Conservation (phyloP, 2,113 vertebrate genomes). For the Oreochromis spilurus region DNA sequence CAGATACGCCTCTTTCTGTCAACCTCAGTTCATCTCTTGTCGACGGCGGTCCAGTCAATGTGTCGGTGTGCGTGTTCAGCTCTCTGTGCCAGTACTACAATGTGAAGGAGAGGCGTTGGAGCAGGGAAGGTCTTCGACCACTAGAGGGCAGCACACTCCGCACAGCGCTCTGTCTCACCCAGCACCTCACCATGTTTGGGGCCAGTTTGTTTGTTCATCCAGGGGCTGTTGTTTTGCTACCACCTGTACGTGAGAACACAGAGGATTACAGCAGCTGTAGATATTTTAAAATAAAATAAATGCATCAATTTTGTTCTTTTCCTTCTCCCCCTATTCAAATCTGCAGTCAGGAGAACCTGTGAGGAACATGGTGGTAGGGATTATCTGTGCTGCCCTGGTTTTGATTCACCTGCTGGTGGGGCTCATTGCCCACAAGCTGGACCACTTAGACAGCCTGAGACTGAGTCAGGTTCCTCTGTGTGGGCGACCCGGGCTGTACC, state of each 20-base stretch:
- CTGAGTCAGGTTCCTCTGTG: slow-evolving; percentile 72
- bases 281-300: not conserved
- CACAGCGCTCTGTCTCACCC: slow-evolving; percentile 69
- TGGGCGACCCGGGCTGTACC: slow-evolving; percentile 69
- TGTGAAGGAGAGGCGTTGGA: slow-evolving; percentile 63
- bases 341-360: slow-evolving; percentile 52
- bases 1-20: slow-evolving; percentile 47
- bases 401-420: slow-evolving; percentile 70
- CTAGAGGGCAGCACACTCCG: slow-evolving; percentile 69
- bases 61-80: slow-evolving; percentile 70
- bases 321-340: not conserved
- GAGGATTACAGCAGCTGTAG: not conserved
- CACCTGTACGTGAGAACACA: slow-evolving; percentile 64
- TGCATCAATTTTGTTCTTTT: not conserved
- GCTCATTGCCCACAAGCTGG: slow-evolving; percentile 76
- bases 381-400: slow-evolving; percentile 70
- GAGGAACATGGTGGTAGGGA: slow-evolving; percentile 62
- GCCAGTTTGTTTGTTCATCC: slow-evolving; percentile 79
- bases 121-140: slow-evolving; percentile 69
- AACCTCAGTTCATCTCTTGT: slow-evolving; percentile 55
- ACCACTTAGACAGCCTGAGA: slow-evolving; percentile 72
- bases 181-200: slow-evolving; percentile 80
- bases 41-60: not conserved
- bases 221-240: slow-evolving; percentile 69
- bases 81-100: slow-evolving; percentile 76